phyloP scores from a whole-genome alignment of 1,140 invertebrate species.

The Eumaeus atala region DNA sequence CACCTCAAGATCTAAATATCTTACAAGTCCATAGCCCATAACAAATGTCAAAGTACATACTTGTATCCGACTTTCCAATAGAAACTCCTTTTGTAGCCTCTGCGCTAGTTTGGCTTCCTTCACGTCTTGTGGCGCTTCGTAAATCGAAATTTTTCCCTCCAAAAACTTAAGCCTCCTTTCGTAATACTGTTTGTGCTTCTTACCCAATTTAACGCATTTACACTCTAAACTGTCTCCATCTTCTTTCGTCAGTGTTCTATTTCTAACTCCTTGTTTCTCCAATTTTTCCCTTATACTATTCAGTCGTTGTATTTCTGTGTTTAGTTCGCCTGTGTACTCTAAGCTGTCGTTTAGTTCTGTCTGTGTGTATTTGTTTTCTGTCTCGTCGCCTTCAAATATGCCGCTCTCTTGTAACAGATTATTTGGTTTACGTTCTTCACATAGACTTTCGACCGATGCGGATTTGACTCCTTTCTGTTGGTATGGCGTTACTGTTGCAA shows the following conservation, averaged over 20 bases:
- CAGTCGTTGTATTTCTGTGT: conserved; percentile 75
- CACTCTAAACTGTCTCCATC: conserved; percentile 56
- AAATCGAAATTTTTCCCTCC: conserved; percentile 76
- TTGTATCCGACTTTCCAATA: conserved; percentile 72
- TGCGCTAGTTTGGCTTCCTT: conserved; percentile 76
- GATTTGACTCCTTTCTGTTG: conserved; percentile 66
- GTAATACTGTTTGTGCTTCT: conserved; percentile 76
- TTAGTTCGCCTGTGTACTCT: conserved; percentile 65
- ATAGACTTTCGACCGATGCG: conserved; percentile 56
- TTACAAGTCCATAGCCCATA: background rate
- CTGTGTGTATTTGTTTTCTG: conserved; percentile 70
- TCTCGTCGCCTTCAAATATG: conserved; percentile 76
- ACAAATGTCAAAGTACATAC: conserved; percentile 29
- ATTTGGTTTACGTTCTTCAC: conserved; percentile 59
- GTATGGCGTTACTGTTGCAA: conserved; percentile 71
- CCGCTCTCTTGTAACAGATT: conserved; percentile 78
- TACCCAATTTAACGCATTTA: conserved; percentile 67
- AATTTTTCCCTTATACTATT: conserved; percentile 75
- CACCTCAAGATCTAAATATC: background rate
- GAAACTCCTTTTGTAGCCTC: conserved; percentile 74
- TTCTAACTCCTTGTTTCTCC: conserved; percentile 70
- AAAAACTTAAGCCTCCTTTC: conserved; percentile 75
- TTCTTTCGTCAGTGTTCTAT: conserved; percentile 63
- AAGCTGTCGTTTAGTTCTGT: conserved; percentile 71
- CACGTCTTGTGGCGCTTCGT: conserved; percentile 76